phyloP scores from a whole-genome alignment of 2,113 vertebrate species.

The Motacilla tschutschensis region DNA sequence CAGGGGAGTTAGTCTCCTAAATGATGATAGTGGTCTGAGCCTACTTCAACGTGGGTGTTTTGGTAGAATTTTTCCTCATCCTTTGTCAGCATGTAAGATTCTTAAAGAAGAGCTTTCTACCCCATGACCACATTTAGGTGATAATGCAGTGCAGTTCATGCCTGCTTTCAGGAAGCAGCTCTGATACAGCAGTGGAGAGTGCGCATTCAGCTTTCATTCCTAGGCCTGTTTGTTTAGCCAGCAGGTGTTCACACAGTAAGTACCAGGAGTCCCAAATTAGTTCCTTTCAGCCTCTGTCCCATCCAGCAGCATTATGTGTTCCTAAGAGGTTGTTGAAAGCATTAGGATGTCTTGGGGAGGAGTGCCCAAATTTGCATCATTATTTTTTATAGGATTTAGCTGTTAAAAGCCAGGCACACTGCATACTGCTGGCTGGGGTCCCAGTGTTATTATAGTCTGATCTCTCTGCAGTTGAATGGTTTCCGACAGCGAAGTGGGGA shows the following conservation, averaged over 20 bases:
- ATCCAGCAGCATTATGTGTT: not conserved
- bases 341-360: not conserved
- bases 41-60: not conserved
- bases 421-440: constrained; percentile 11
- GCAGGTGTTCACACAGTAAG: not conserved
- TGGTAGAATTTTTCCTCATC: not conserved
- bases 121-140: not conserved
- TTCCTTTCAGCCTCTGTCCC: not conserved
- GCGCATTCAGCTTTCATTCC: not conserved
- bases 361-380: not conserved
- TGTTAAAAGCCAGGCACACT: constrained; percentile 5
- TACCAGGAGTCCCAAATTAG: not conserved
- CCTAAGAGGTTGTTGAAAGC: constrained; percentile 13
- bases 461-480: not conserved
- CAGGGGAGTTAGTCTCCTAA: not conserved
- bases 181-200: not conserved
- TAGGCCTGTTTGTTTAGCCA: not conserved
- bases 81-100: not conserved
- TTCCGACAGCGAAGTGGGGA: not conserved
- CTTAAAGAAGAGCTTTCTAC: not conserved
- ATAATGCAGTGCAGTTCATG: not conserved
- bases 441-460: not conserved
- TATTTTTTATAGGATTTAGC: constrained; percentile 39
- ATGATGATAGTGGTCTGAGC: not conserved
- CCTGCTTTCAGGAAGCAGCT: not conserved